Conservation (phyloP, 53 echinoderm and acorn worm genomes). For the Hippasteria phrygiana region DNA sequence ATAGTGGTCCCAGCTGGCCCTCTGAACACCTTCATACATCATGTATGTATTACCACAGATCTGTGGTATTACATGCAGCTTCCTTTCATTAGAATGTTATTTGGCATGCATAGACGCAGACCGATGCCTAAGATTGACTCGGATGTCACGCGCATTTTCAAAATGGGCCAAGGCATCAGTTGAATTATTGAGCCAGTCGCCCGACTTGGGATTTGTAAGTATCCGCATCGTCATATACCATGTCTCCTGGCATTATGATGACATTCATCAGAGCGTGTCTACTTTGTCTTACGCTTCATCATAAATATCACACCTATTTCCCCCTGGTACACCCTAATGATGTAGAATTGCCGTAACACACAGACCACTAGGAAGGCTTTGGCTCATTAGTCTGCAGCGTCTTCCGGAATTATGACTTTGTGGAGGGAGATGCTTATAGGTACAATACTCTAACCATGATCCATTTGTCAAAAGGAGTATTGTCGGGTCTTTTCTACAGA, state of each 20-base stretch:
- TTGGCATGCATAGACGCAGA: background rate
- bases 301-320: conserved; percentile 59
- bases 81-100: background rate
- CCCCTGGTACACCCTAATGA: background rate
- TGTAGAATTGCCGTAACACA: background rate
- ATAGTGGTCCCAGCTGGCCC: no score
- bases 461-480: no score
- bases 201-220: background rate
- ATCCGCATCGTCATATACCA: background rate
- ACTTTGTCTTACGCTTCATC: conserved; percentile 59
- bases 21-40: background rate
- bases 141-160: background rate
- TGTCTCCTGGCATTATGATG: background rate
- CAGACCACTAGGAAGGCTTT: background rate
- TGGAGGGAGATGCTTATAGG: no score
- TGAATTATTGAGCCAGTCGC: background rate
- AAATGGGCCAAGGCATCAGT: background rate
- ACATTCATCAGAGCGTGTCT: conserved; percentile 34
- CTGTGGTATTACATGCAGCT: background rate
- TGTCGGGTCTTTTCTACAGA: no score
- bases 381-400: no score
- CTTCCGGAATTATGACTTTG: no score
- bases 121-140: background rate
- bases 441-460: no score
- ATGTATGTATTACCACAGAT: background rate